Conservation (phyloP, 2,113 vertebrate species). For the Eudyptes chrysolophus region DNA sequence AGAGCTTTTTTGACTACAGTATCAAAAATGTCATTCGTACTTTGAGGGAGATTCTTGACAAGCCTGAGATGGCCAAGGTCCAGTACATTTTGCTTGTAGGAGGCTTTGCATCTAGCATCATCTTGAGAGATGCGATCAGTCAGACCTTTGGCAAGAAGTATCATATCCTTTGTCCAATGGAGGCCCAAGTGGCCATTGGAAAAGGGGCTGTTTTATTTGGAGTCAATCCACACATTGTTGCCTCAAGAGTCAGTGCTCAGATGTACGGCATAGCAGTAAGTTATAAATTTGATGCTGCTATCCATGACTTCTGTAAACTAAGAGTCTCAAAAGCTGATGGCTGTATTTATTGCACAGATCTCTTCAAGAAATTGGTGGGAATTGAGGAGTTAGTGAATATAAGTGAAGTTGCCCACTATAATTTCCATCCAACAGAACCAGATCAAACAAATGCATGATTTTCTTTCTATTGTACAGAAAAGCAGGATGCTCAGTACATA, state of each 20-base stretch:
- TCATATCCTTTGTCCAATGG: background rate
- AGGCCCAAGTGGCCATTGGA: background rate
- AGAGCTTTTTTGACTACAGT: conserved; percentile 13
- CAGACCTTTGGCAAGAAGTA: background rate
- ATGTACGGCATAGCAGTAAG: rapidly evolving
- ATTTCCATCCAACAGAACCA: background rate
- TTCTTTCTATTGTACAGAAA: conserved; percentile 18
- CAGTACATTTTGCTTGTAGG: conserved; percentile 43
- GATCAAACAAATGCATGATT: rapidly evolving
- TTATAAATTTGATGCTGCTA: background rate
- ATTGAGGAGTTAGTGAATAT: background rate
- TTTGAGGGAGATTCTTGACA: conserved; percentile 14
- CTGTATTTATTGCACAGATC: background rate
- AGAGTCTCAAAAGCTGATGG: background rate
- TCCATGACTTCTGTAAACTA: background rate
- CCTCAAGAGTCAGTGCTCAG: background rate
- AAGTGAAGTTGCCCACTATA: background rate
- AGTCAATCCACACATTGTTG: background rate
- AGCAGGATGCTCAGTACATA: background rate
- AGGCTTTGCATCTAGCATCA: background rate
- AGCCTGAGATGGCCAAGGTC: background rate
- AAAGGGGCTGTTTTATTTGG: conserved; percentile 47
- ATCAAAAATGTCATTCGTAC: background rate
- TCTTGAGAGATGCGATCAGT: background rate
- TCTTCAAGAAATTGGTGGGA: background rate